Evolutionary conservation across 2,113 vertebrate species (phyloP), one percentile per base, ranked within the genome.

Genomic region (Vanacampus margaritifer): DNA sequence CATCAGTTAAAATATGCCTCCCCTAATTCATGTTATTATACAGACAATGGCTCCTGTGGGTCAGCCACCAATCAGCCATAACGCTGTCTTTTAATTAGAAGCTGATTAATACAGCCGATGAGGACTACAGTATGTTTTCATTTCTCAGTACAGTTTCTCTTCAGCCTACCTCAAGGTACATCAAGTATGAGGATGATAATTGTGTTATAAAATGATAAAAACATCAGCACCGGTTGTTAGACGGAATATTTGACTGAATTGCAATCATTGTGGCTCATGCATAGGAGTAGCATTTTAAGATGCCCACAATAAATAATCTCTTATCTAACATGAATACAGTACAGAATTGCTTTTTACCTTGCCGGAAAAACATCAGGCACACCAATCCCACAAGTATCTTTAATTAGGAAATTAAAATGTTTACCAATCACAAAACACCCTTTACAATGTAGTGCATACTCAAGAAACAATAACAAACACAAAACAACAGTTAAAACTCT

Each of bases 101-200:
- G 64, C 35, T 72, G 51, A 79, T 79, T 79, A 74, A 77, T 57
- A 62, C 37, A 28, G 71, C 28, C 6, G 59, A 67, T 59, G 63
- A 45, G 72, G 68, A 74, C 37, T 32, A 7, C 43, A 5, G 43
- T 19, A 46, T 77, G 67, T 78, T 67, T 60, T 28, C 66, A 43
- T 26, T 43, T 68, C 72, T 13, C 56, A 67, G 50, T 2, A 17
- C 43, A 46, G 43, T 46, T 46, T 46, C 43, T 17, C 16, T 46
- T 46, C 16, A 46, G 43, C 43, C 43, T 17, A 17, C 16, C 43
- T 46, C 43, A 46, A 46, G 0, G 14, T 2, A 41, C 39, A 41
- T 12, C 39, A 46, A 46, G 43, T 46, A 46, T 17, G 16, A 46
- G 43, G 17, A 46, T 4, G 16, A 14, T 46, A 16, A 16, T 46